Conservation (phyloP, 2,888 invertebrate genomes). For the Pammene aurita region DNA sequence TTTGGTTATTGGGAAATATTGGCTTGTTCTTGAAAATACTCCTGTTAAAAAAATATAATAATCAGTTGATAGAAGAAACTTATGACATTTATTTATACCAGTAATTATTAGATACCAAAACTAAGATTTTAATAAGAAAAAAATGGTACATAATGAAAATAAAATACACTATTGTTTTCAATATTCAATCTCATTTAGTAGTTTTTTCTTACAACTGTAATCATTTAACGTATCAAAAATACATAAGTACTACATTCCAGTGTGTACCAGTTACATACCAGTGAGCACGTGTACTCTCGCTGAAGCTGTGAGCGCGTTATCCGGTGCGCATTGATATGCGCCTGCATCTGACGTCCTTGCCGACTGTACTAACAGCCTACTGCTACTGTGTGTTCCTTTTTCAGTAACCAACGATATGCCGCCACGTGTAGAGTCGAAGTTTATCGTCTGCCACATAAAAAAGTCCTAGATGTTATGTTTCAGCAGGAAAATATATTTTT, state of each 20-base stretch:
- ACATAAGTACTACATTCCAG: too few species aligned
- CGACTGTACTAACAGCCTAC: constrained; percentile 91
- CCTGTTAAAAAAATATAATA: too few species aligned
- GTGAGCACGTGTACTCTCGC: constrained; percentile 93
- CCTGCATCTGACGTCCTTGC: constrained; percentile 91
- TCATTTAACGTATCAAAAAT: too few species aligned
- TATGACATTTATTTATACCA: too few species aligned
- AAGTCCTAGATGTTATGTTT: background rate
- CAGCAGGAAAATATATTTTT: background rate
- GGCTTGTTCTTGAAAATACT: too few species aligned
- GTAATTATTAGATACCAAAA: too few species aligned
- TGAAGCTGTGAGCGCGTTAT: constrained; percentile 90
- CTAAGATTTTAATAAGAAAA: too few species aligned
- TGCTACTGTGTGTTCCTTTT: constrained; percentile 91
- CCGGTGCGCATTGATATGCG: constrained; percentile 92
- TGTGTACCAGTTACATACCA: constrained; percentile 86
- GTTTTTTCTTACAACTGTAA: too few species aligned
- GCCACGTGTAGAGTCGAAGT: constrained; percentile 95
- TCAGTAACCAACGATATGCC: constrained; percentile 94
- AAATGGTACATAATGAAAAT: too few species aligned
- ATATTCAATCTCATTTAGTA: too few species aligned
- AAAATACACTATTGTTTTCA: too few species aligned
- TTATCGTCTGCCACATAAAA: constrained; percentile 86
- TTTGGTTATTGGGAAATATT: background rate
- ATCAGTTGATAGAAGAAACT: too few species aligned